phyloP scores from a whole-genome alignment of 2,888 invertebrate genomes.

The Rhogogaster chlorosoma region DNA sequence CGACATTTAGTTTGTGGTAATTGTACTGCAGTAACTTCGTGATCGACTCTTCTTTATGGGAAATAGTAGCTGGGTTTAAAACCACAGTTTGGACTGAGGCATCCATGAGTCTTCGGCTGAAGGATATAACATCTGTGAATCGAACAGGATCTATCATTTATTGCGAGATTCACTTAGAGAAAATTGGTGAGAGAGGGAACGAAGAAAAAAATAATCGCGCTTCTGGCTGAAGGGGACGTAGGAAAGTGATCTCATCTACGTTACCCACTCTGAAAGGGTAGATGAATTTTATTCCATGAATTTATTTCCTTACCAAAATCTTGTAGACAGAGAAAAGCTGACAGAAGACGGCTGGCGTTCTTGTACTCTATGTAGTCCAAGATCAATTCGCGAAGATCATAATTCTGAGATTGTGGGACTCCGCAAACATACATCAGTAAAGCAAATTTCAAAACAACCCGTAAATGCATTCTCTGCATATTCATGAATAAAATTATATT shows the following conservation, averaged over 20 bases:
- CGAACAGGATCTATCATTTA: not conserved
- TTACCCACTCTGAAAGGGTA: not conserved
- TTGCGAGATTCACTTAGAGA: not conserved
- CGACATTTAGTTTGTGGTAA: slow-evolving; percentile 17
- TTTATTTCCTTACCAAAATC: slow-evolving; percentile 20
- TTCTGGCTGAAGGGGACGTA: not conserved
- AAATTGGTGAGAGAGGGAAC: not conserved
- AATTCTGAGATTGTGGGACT: not conserved
- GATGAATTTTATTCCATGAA: not conserved
- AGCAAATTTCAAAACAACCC: not conserved
- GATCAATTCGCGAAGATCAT: slow-evolving; percentile 21
- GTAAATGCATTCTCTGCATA: slow-evolving; percentile 1
- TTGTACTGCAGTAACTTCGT: not conserved
- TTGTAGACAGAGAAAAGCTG: slow-evolving; percentile 28
- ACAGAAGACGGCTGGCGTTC: not conserved
- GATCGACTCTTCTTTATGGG: not conserved
- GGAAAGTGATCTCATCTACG: not conserved
- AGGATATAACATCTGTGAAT: slow-evolving; percentile 29
- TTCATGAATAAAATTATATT: not conserved
- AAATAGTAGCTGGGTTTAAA: not conserved
- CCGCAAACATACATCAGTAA: not conserved
- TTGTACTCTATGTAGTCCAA: slow-evolving; percentile 29
- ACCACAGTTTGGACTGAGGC: not conserved
- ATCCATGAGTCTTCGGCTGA: slow-evolving; percentile 9
- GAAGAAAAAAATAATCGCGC: not conserved